Base-by-base conservation (phyloP, 2,797 vertebrate species). In the Fundulus diaphanus region DNA sequence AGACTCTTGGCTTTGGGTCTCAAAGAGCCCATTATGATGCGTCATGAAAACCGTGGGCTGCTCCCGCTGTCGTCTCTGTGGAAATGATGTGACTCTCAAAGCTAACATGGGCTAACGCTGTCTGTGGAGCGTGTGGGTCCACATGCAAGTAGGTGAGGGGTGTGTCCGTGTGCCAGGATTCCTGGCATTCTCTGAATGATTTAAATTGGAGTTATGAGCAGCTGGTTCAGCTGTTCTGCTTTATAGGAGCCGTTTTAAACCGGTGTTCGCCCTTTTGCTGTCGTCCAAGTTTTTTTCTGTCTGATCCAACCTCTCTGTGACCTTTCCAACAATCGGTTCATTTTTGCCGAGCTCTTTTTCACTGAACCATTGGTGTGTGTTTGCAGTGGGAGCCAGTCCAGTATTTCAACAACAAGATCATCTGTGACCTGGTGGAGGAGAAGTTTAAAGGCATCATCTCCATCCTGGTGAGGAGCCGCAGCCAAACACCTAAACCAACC, bases 371-470 rank as follows among this genome's bases (percentile, higher is more conserved):
- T 74, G 24, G 74, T 33, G n/a, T 70, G 57, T 80, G 9, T 86
- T 79, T 87, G 29, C 90, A 99, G 98, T 99, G 98, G 98, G 98
- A 99, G 83, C 96, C 98, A 0, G 98, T 99, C 83, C 97, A 97
- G 75, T 99, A 98, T 90, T 99, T 99, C 93, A 97, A 99, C 94
- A 99, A 99, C 95, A 99, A 99, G 92, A 98, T 99, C 81, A 99
- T 99, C 88, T 99, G 98, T 80, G 98, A 99, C 85, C 94, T 99
- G 85, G 98, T 99, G 83, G 98, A 99, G 87, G 97, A 99, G 93
- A 99, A 99, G 91, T 98, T 97, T 90, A 99, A 99, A 94, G 98
- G 98, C 91, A 98, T 99, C 85, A 98, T 99, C 92, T 97, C 98
- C 59, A 97, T 99, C 80, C 88, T 99, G 96, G 98, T 99, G 91